These are phyloP conservation scores for Apomyelois bistriatella DNA, from an alignment of 2,888 invertebrate species.

Conservation along the genomic window DNA sequence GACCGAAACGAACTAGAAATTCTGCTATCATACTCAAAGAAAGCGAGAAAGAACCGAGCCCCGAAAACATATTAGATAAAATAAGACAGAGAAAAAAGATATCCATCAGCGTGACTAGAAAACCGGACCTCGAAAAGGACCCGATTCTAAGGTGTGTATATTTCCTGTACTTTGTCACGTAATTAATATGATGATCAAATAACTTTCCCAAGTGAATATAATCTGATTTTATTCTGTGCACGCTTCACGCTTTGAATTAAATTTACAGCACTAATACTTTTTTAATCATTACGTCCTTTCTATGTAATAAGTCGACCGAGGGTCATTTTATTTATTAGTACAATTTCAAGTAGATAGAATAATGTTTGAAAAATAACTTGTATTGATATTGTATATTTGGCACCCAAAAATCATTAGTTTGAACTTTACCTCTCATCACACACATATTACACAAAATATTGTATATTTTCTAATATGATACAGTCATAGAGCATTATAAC, in stretches of 20 bases:
- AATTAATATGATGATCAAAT: slow-evolving; percentile 60
- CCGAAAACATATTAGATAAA: slow-evolving; percentile 74
- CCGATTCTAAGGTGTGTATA: slow-evolving; percentile 73
- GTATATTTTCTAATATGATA: slow-evolving; percentile 3
- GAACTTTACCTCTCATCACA: background rate
- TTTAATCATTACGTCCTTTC: slow-evolving; percentile 39
- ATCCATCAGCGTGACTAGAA: slow-evolving; percentile 71
- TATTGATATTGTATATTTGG: slow-evolving; percentile 1
- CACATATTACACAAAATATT: background rate
- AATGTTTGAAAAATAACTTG: slow-evolving; percentile 2
- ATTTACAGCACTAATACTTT: slow-evolving; percentile 74
- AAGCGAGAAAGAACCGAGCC: slow-evolving; percentile 72
- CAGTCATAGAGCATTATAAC: background rate
- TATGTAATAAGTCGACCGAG: slow-evolving; percentile 38
- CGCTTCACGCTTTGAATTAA: slow-evolving; percentile 74
- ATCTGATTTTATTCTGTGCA: slow-evolving; percentile 69
- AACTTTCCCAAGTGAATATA: slow-evolving; percentile 66
- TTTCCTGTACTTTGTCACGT: slow-evolving; percentile 56
- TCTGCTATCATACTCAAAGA: slow-evolving; percentile 74
- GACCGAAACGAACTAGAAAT: slow-evolving; percentile 71
- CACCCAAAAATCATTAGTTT: slow-evolving; percentile 3
- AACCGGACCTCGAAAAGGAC: slow-evolving; percentile 66
- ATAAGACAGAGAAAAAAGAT: slow-evolving; percentile 73
- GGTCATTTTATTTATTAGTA: slow-evolving; percentile 21
- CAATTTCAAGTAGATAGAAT: slow-evolving; percentile 18